phyloP scores from a whole-genome alignment of 2,113 vertebrate species.

The Crypturellus undulatus region DNA sequence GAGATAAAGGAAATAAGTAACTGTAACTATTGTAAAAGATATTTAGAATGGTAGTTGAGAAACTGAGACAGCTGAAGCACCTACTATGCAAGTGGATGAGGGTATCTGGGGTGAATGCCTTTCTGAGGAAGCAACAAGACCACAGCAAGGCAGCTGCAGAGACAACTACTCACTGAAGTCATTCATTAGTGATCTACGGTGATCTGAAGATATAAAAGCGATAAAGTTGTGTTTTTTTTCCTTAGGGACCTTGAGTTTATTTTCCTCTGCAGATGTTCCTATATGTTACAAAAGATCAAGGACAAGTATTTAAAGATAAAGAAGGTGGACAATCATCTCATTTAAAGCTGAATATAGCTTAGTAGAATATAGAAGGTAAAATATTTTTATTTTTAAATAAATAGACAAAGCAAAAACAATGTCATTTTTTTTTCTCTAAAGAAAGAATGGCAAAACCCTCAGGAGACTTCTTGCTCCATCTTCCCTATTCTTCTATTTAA shows the following conservation, averaged over 20 bases:
- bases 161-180: background rate
- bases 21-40: background rate
- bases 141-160: background rate
- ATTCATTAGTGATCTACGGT: background rate
- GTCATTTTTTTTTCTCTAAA: background rate
- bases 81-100: background rate
- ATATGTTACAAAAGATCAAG: background rate
- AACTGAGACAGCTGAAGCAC: background rate
- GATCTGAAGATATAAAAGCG: background rate
- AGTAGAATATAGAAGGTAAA: background rate
- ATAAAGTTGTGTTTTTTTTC: background rate
- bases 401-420: background rate
- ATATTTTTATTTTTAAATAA: no score
- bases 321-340: background rate
- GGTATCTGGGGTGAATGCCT: background rate
- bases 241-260: background rate
- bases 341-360: background rate
- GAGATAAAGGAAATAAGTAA: background rate
- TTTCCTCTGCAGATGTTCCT: background rate
- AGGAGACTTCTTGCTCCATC: background rate
- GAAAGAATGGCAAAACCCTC: background rate
- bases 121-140: background rate
- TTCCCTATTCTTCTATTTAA: background rate
- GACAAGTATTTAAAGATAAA: background rate
- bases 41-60: background rate